Conservation (phyloP, 2,888 invertebrate genomes). For the Axea sp. region DNA sequence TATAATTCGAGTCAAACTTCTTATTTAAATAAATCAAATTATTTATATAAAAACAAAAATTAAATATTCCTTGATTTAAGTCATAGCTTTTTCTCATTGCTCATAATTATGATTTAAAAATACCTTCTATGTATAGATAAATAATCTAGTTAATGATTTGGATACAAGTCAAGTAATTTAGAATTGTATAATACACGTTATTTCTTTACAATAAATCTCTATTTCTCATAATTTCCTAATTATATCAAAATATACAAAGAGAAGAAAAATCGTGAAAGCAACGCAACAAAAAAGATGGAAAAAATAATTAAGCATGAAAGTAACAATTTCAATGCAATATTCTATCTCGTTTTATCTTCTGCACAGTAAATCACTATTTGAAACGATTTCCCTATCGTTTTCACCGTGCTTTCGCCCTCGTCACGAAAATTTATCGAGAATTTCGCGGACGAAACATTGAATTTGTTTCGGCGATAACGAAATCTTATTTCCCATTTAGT, state of each 20-base stretch:
- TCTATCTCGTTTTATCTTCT: slow-evolving; percentile 49
- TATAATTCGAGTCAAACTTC: no score
- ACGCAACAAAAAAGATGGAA: background rate
- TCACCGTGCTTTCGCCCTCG: slow-evolving; percentile 26
- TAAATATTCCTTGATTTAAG: no score
- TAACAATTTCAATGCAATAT: slow-evolving; percentile 47
- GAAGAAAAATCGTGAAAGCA: no score
- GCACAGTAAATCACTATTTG: slow-evolving; percentile 41
- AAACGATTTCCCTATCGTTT: slow-evolving; percentile 55
- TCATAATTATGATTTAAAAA: no score
- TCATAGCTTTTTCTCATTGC: no score
- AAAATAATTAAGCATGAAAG: slow-evolving; percentile 32
- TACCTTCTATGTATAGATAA: no score
- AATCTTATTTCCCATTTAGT: slow-evolving; percentile 55
- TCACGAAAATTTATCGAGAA: slow-evolving; percentile 50
- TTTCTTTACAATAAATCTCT: slow-evolving; percentile 8
- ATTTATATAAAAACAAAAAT: no score
- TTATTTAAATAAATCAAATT: no score
- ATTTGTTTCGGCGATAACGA: slow-evolving; percentile 53
- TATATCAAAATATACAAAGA: slow-evolving; percentile 1
- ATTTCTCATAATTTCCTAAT: slow-evolving; percentile 24
- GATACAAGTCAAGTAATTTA: no score
- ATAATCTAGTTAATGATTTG: no score
- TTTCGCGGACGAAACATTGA: slow-evolving; percentile 44
- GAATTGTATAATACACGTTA: no score